Percentiles rank a stretch among this genome's conserved stretches.
These are phyloP conservation scores for Rhizomys pruinosus DNA, from an alignment of 2,113 vertebrate genomes.

Conservation along the genomic window DNA sequence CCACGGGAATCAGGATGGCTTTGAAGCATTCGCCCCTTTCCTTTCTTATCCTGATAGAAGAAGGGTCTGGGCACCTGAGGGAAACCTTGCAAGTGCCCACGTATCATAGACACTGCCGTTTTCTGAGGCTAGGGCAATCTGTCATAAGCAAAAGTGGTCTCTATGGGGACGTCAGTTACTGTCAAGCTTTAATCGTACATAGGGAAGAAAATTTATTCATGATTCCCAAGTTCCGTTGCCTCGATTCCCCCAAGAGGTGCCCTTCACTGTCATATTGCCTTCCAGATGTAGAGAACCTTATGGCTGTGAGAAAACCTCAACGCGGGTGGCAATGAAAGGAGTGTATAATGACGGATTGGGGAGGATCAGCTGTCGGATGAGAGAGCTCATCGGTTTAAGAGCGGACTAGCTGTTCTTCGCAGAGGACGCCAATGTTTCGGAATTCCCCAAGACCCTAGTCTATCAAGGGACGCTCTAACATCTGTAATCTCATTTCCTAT, in stretches of 20 bases:
- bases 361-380: no score
- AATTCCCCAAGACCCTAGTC: no score
- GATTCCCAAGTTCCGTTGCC: no score
- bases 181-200: no score
- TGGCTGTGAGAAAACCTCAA: no score
- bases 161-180: background rate
- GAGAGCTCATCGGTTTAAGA: no score
- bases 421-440: no score
- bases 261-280: no score
- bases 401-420: no score
- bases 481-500: no score
- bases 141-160: constrained; percentile 42
- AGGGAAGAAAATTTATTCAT: background rate
- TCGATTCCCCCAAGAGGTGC: background rate
- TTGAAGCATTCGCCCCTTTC: constrained; percentile 78
- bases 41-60: constrained; percentile 64
- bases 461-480: no score
- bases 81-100: constrained; percentile 37
- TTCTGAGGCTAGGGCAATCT: background rate
- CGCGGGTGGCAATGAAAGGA: background rate
- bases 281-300: background rate
- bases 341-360: background rate
- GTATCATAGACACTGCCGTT: background rate
- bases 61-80: fast-evolving
- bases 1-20: constrained; percentile 42